These are phyloP conservation scores for Drosophila paulistorum DNA, from an alignment of 1,140 invertebrate species.

Conservation along the genomic window DNA sequence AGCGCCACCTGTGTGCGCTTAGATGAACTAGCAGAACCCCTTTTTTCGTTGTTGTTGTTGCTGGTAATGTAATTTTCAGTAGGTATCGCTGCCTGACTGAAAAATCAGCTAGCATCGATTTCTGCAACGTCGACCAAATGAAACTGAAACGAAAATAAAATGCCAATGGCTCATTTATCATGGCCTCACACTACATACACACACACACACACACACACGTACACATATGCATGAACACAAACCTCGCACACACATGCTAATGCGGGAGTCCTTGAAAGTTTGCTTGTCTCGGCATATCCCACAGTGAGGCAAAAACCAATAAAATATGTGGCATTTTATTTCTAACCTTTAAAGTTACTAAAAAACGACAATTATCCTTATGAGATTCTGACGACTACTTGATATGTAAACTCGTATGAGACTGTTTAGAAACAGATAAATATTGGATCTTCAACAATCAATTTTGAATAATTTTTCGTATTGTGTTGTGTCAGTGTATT, in stretches of 20 bases:
- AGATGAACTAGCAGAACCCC: slow-evolving; percentile 45
- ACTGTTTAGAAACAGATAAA: too few species aligned
- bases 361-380: too few species aligned
- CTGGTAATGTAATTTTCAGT: slow-evolving; percentile 57
- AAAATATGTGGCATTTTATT: neutral
- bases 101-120: slow-evolving; percentile 66
- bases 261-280: slow-evolving; percentile 24
- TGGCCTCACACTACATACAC: slow-evolving; percentile 29
- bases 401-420: too few species aligned
- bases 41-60: slow-evolving; percentile 14
- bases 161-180: slow-evolving; percentile 69
- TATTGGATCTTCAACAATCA: too few species aligned
- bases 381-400: too few species aligned
- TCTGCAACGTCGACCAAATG: slow-evolving; percentile 47
- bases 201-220: slow-evolving; percentile 16
- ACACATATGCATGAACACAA: slow-evolving; percentile 16
- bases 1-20: slow-evolving; percentile 58
- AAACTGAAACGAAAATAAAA: slow-evolving; percentile 69
- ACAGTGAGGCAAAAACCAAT: neutral
- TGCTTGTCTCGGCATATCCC: neutral
- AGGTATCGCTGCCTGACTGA: slow-evolving; percentile 35
- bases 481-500: neutral
- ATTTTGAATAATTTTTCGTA: neutral
- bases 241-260: slow-evolving; percentile 10
- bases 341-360: too few species aligned